Base-by-base conservation (phyloP, 2,113 vertebrate genomes). In the Ia io region DNA sequence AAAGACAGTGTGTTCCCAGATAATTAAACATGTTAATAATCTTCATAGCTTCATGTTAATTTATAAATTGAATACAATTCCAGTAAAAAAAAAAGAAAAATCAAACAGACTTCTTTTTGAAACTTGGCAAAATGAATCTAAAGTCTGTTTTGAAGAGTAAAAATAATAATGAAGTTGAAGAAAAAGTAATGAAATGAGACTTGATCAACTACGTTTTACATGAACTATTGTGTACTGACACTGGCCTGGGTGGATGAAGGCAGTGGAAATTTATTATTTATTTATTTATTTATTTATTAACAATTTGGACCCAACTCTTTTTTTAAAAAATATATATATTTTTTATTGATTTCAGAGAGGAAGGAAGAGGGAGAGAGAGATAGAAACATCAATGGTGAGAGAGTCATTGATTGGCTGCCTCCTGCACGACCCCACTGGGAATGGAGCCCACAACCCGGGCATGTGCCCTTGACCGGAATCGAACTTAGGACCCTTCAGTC, bases 1-100 rank as follows among this genome's bases (percentile, higher is more conserved):
- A 90, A 92, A 92, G 22, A 30, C 63, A 3, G 22, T 44, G 0
- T 63, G 14, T 84, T 80, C 28, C 30, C 67, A 16, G 22, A 28
- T 53, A 53, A 53, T 53, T 42, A 79, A 79, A 69, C 65, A 11
- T 47, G 40, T 65, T 23, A 28, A 1, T 91, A 88, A 56, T 30
- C 42, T 74, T 28, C 3, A 1, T 74, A 13, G 67, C 17, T 59
- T 86, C 17, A 69, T 74, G 65, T 69, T 93, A 51, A 25, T 56
- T 77, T 91, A 37, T 83, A 94, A 73, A 78, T 78, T 7, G 49
- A 82, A 76, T 84, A 47, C 12, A 95, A 16, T 84, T 47, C 25
- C n/a, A 80, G 14, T 84, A 95, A 56, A 56, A 96, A 87, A 76
- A 95, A 88, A 82, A 90, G 70, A 95, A 88, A 78, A 18, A 86